Evolutionary conservation across 1,140 invertebrate species (phyloP).

Genomic region (Zelostemma sp.): DNA sequence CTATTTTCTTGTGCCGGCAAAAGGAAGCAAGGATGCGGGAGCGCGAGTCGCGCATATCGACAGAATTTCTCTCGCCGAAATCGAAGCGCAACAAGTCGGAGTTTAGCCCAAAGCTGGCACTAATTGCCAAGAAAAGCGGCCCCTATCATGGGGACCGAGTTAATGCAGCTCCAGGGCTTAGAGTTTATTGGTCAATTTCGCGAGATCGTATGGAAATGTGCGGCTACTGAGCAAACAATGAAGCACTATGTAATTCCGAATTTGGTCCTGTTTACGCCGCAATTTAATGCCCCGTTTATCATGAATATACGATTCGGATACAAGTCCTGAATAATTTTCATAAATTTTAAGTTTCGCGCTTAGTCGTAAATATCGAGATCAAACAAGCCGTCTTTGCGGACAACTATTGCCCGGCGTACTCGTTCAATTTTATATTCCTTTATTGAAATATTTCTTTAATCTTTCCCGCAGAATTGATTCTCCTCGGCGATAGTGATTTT

Average conservation of each 20-base stretch:
- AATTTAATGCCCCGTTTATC: slow-evolving; percentile 44
- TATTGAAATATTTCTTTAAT: slow-evolving; percentile 2
- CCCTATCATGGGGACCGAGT: no score
- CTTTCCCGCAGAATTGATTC: no score
- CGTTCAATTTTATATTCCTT: slow-evolving; percentile 45
- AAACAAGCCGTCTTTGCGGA: slow-evolving; percentile 16
- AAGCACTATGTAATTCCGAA: slow-evolving; percentile 25
- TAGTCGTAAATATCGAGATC: slow-evolving; percentile 51
- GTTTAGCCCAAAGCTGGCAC: no score
- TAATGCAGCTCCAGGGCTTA: not conserved
- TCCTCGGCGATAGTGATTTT: no score
- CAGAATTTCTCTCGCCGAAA: slow-evolving; percentile 27
- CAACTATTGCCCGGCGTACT: not conserved
- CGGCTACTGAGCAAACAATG: slow-evolving; percentile 56
- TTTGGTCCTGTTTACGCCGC: slow-evolving; percentile 29
- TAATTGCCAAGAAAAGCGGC: slow-evolving; percentile 21
- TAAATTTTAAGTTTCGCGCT: slow-evolving; percentile 55
- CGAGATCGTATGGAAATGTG: slow-evolving; percentile 51
- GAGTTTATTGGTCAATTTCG: slow-evolving; percentile 60
- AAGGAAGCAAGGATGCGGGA: slow-evolving; percentile 29
- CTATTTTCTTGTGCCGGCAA: slow-evolving; percentile 48
- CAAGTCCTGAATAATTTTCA: slow-evolving; percentile 63
- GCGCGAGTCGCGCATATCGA: slow-evolving; percentile 49
- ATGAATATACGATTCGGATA: slow-evolving; percentile 50
- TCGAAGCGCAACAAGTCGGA: not conserved